These are phyloP conservation scores for Strix aluco DNA, from an alignment of 2,113 vertebrate genomes.

Conservation along the genomic window DNA sequence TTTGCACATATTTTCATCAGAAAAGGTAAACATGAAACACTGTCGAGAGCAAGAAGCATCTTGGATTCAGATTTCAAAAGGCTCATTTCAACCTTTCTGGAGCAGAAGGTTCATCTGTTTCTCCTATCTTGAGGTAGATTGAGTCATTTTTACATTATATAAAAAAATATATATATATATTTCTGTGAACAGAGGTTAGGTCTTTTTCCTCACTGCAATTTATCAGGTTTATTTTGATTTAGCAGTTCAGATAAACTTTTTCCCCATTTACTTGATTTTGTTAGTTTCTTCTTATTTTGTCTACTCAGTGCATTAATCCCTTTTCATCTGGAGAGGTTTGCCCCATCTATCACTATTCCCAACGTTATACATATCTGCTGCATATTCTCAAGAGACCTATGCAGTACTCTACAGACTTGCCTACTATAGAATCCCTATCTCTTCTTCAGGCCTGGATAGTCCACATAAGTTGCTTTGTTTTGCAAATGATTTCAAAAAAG, in stretches of 20 bases:
- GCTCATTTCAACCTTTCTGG: background rate
- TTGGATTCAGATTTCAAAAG: background rate
- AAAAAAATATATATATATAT: background rate
- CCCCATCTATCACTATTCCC: background rate
- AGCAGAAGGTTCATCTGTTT: background rate
- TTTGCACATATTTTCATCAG: background rate
- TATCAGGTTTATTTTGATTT: background rate
- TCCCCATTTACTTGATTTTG: background rate
- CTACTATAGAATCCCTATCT: background rate
- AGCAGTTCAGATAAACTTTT: background rate
- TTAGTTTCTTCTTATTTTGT: background rate
- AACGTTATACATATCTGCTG: background rate
- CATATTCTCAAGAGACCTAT: background rate
- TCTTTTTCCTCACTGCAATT: background rate
- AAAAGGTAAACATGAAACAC: background rate
- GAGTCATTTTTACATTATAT: background rate
- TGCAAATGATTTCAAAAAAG: too few relatives aligned
- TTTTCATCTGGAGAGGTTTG: background rate
- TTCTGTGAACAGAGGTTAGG: background rate
- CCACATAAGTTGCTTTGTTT: background rate
- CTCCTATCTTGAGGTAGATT: background rate
- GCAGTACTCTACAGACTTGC: background rate
- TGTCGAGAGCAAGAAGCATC: background rate
- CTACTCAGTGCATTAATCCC: background rate
- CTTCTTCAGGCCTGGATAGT: background rate